Evolutionary conservation across 2,113 vertebrate species (phyloP).

Genomic region (Boulengerochromis microlepis): DNA sequence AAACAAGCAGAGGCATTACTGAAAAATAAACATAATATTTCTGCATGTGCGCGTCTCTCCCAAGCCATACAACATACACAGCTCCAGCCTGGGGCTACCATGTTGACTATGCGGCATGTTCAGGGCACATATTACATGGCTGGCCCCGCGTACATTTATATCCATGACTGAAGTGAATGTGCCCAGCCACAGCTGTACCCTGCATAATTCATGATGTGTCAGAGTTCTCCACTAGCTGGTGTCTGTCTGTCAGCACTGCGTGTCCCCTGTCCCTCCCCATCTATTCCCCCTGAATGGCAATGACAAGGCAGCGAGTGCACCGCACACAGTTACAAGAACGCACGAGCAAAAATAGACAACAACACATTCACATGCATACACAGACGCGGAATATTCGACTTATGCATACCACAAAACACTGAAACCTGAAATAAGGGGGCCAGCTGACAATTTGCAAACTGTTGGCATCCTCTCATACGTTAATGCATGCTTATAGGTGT

Average conservation of each 20-base stretch:
- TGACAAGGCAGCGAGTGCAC: conserved; percentile 5
- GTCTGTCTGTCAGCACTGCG: conserved; percentile 50
- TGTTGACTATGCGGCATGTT: conserved; percentile 19
- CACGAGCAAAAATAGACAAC: neutral
- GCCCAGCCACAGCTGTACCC: conserved; percentile 27
- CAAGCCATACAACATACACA: neutral
- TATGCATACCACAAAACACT: neutral
- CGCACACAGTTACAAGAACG: neutral
- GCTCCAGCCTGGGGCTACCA: neutral
- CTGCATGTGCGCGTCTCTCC: neutral
- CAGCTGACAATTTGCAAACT: neutral
- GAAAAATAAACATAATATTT: conserved; percentile 8
- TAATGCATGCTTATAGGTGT: neutral
- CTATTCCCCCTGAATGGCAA: conserved; percentile 37
- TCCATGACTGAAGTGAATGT: conserved; percentile 50
- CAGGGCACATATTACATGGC: conserved; percentile 47
- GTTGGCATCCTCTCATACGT: neutral
- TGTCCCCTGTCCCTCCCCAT: conserved; percentile 44
- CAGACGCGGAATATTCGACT: neutral
- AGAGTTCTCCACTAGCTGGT: conserved; percentile 43
- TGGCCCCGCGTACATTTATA: conserved; percentile 48
- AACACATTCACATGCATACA: neutral
- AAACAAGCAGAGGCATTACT: neutral
- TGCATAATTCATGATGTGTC: conserved; percentile 66
- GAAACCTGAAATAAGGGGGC: neutral